These are phyloP conservation scores for Amphilophus citrinellus DNA, from an alignment of 2,113 vertebrate species.

Conservation along the genomic window DNA sequence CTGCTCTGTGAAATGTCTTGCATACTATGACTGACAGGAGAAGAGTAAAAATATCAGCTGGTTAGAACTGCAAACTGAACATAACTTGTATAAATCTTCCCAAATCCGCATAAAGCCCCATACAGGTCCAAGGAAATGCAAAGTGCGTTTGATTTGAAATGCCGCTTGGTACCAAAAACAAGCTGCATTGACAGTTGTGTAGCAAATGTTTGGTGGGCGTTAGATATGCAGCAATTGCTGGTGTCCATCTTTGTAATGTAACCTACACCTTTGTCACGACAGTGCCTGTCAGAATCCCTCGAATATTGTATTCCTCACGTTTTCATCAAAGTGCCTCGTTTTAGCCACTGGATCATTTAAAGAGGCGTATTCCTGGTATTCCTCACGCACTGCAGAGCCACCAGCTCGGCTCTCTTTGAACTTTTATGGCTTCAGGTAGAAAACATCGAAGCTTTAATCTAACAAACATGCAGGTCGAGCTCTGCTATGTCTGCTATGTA, in stretches of 20 bases:
- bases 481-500: background rate
- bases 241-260: rapidly evolving
- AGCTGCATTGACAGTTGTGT: background rate
- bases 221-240: background rate
- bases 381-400: background rate
- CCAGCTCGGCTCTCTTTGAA: background rate
- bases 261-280: too few relatives aligned
- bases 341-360: background rate
- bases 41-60: background rate
- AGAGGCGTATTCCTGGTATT: background rate
- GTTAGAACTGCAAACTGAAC: background rate
- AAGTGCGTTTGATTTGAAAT: background rate
- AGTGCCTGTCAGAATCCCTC: too few relatives aligned
- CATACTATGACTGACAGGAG: conserved; percentile 6
- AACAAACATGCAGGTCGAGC: background rate
- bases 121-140: background rate
- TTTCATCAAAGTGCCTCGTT: too few relatives aligned
- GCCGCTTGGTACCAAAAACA: background rate
- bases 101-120: background rate
- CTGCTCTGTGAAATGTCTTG: background rate
- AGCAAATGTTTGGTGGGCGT: background rate
- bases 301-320: background rate
- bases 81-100: background rate
- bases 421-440: background rate
- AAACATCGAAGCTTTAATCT: background rate